A percentile compares a stretch with the other conserved stretches of the same genome.
phyloP scores from a whole-genome alignment of 2,888 invertebrate species.

The Orgyia antiqua region DNA sequence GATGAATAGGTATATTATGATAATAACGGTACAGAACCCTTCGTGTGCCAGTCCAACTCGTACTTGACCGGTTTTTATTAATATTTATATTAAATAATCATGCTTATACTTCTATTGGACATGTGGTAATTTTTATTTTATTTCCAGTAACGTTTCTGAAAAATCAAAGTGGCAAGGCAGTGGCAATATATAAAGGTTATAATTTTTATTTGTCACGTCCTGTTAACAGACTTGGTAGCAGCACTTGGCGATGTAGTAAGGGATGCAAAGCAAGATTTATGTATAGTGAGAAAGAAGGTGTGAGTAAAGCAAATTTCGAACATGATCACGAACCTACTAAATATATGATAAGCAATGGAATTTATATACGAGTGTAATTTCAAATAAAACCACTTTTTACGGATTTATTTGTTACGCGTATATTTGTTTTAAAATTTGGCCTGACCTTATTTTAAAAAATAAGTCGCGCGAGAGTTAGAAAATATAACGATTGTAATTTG shows the following conservation, averaged over 20 bases:
- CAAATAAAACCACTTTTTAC: no score
- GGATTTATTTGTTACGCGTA: no score
- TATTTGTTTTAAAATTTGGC: no score
- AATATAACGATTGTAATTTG: no score
- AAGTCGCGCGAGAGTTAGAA: no score
- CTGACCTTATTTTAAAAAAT: no score
- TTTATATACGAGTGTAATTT: constrained; percentile 9
- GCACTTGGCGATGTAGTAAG: neutral
- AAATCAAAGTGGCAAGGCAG: constrained; percentile 23
- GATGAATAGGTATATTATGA: no score
- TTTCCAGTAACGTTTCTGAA: constrained; percentile 23
- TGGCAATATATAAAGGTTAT: constrained; percentile 29
- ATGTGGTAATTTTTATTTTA: constrained; percentile 1
- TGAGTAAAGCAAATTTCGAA: neutral
- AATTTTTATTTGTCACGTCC: constrained; percentile 25
- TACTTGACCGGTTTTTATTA: no score
- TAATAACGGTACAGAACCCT: no score
- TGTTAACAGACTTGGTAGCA: neutral
- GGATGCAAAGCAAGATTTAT: neutral
- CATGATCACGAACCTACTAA: constrained; percentile 17
- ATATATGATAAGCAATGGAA: constrained; percentile 14
- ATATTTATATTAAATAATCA: no score
- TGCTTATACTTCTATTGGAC: neutral
- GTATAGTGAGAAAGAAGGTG: neutral
- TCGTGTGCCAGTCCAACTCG: no score